phyloP scores from a whole-genome alignment of 2,797 vertebrate species.

The Xiphorhynchus erythropygius region DNA sequence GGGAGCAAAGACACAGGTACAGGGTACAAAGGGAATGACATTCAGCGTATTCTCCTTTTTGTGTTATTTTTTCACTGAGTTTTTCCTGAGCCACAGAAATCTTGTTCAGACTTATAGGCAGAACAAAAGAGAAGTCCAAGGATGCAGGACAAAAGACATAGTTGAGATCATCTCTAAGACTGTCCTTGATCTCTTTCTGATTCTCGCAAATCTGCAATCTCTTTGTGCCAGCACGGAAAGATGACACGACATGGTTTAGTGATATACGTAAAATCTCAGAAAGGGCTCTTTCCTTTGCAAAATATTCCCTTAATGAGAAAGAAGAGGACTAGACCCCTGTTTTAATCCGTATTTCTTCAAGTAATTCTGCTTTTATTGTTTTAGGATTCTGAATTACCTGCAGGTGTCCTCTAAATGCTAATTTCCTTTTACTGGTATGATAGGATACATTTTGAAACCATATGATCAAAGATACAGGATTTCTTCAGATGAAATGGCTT shows the following conservation, averaged over 20 bases:
- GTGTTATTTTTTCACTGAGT: background rate
- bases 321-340: background rate
- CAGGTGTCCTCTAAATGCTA: background rate
- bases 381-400: conserved; percentile 13
- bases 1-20: background rate
- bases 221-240: background rate
- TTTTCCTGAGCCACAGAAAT: background rate
- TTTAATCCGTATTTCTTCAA: background rate
- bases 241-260: background rate
- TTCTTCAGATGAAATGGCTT: conserved; percentile 1
- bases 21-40: background rate
- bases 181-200: background rate
- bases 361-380: background rate
- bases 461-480: background rate
- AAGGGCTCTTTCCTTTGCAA: background rate
- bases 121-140: background rate
- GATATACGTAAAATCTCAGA: background rate
- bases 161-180: background rate
- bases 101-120: background rate
- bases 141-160: background rate
- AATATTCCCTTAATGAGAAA: background rate
- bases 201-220: background rate
- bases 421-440: background rate
- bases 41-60: background rate
- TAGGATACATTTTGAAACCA: conserved; percentile 17